Conservation (phyloP, 37 sponge, comb jelly and placozoan species). For the Tethya wilhelma region DNA sequence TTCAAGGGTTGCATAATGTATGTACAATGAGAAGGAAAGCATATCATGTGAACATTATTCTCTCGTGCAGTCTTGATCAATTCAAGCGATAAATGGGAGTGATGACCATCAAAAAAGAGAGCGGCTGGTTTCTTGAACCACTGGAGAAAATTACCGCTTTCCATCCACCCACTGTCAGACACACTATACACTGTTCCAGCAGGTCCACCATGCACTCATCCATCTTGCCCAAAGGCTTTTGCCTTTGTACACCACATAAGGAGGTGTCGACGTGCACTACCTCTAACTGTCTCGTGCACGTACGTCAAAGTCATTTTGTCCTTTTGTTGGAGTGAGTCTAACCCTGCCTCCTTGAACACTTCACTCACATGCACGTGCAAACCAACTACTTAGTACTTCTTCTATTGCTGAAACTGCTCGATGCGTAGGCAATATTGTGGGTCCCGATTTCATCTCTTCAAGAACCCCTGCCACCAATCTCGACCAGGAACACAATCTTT, state of each 20-base stretch:
- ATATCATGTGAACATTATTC: constrained; percentile 42
- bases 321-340: constrained; percentile 12
- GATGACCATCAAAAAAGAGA: constrained; percentile 75
- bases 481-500: constrained; percentile 26
- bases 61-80: constrained; percentile 30
- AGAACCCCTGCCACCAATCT: constrained; percentile 56
- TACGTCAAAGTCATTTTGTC: constrained; percentile 33
- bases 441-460: constrained; percentile 42
- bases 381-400: constrained; percentile 29
- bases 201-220: constrained; percentile 55
- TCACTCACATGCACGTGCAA: constrained; percentile 10
- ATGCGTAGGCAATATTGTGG: constrained; percentile 27
- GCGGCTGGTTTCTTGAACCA: constrained; percentile 67
- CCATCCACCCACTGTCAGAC: constrained; percentile 69
- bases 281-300: constrained; percentile 61
- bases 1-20: constrained; percentile 60
- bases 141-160: constrained; percentile 30
- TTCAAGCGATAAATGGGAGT: constrained; percentile 40
- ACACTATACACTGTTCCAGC: constrained; percentile 41
- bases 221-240: constrained; percentile 48
- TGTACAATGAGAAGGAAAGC: constrained; percentile 65
- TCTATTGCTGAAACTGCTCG: constrained; percentile 22
- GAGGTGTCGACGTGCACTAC: constrained; percentile 63
- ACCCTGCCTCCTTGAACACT: neutral
- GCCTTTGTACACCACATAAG: constrained; percentile 71